A percentile compares a stretch with the other conserved stretches of the same genome.
Conservation (phyloP, 64 coral and sea anemone genomes). For the Acropora yongei region DNA sequence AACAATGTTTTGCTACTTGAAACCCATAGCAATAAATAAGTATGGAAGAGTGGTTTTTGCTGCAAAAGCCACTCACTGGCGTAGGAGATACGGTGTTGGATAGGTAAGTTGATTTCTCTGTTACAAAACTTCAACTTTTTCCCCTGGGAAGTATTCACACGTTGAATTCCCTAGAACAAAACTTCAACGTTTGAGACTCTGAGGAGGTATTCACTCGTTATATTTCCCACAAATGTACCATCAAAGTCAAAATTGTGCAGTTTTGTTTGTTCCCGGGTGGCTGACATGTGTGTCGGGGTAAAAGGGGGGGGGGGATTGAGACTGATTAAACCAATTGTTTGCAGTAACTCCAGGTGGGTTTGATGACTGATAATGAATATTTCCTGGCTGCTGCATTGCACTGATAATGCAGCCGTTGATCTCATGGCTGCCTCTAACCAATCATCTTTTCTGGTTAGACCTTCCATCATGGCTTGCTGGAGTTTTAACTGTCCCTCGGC, state of each 20-base stretch:
- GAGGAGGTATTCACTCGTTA: neutral
- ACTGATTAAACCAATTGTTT: constrained; percentile 24
- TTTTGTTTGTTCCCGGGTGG: neutral
- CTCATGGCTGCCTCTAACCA: constrained; percentile 56
- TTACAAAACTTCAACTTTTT: constrained; percentile 23
- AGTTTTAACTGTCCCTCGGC: constrained; percentile 23
- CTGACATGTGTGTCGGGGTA: constrained; percentile 1
- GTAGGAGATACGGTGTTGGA: neutral
- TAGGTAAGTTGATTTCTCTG: neutral
- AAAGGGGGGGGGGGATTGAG: constrained; percentile 20
- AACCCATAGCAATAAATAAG: constrained; percentile 21
- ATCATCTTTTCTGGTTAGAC: constrained; percentile 69
- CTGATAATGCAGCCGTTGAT: constrained; percentile 69
- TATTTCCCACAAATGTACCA: neutral
- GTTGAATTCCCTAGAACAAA: neutral
- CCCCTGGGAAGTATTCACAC: neutral
- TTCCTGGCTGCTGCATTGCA: constrained; percentile 21
- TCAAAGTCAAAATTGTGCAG: neutral
- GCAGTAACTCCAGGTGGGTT: constrained; percentile 24
- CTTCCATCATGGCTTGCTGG: constrained; percentile 48
- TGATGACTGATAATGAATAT: constrained; percentile 19
- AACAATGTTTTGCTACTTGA: constrained; percentile 13
- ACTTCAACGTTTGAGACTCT: neutral
- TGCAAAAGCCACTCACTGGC: constrained; percentile 1
- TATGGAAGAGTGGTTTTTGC: neutral